Conservation (phyloP, 2,113 vertebrate genomes). For the Hypanus sabinus region DNA sequence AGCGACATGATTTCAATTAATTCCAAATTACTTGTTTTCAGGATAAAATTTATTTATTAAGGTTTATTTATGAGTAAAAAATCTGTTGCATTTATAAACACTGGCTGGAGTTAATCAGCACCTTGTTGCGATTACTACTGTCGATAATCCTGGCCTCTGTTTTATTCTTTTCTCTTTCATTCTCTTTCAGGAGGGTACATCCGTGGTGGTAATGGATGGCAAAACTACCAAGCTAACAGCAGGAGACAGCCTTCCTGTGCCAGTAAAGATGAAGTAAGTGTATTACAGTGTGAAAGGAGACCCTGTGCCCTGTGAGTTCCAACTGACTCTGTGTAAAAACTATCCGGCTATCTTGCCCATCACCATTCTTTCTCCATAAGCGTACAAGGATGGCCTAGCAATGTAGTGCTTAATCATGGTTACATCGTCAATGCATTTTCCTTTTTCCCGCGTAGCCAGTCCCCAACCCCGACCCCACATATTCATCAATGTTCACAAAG, state of each 20-base stretch:
- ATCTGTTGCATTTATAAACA: background rate
- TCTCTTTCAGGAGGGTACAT: conserved; percentile 72
- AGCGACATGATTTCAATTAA: background rate
- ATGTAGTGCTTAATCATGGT: too few species aligned
- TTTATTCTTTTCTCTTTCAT: background rate
- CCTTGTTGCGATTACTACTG: background rate
- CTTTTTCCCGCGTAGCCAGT: too few species aligned
- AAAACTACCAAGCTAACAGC: conserved; percentile 54
- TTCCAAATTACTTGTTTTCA: background rate
- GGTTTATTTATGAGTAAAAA: background rate
- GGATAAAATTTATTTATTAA: background rate
- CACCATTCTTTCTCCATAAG: too few species aligned
- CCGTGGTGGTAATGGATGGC: conserved; percentile 53
- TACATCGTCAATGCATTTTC: too few species aligned
- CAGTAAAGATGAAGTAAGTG: conserved; percentile 66
- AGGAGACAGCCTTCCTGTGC: conserved; percentile 77
- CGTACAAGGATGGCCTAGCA: too few species aligned
- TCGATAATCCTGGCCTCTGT: background rate
- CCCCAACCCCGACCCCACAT: too few species aligned
- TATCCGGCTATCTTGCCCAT: too few species aligned
- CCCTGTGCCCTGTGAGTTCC: too few species aligned
- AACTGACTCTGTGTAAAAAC: too few species aligned
- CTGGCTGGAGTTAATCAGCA: background rate
- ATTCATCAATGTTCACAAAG: too few species aligned
- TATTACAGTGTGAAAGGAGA: background rate